These are phyloP conservation scores for Alloscopus bannaensis DNA, from an alignment of 2,888 invertebrate species.

Conservation along the genomic window DNA sequence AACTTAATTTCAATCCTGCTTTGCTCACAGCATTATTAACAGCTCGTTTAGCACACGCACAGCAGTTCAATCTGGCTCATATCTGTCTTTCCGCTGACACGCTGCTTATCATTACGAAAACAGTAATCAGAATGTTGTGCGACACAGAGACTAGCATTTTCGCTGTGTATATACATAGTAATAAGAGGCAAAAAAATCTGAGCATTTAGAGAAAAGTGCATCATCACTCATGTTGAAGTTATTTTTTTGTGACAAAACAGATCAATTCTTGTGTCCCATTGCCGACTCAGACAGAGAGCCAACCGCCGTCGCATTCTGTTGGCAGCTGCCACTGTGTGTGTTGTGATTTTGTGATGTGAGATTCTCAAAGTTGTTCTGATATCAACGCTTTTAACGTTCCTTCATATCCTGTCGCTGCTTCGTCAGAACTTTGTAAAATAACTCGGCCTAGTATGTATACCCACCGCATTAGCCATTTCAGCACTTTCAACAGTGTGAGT, in stretches of 20 bases:
- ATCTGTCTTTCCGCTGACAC: background rate
- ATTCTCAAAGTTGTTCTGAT: too few species aligned
- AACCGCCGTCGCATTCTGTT: background rate
- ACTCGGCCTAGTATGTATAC: too few species aligned
- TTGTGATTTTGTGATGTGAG: too few species aligned
- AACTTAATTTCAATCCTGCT: too few species aligned
- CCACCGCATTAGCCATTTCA: too few species aligned
- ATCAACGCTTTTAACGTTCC: too few species aligned
- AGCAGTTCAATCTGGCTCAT: background rate
- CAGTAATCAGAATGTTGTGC: background rate
- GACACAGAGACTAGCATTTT: too few species aligned
- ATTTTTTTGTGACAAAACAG: constrained; percentile 34
- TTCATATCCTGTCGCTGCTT: too few species aligned
- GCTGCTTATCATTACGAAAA: constrained; percentile 11
- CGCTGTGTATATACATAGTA: too few species aligned
- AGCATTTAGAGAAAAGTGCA: background rate
- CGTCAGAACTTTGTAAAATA: too few species aligned
- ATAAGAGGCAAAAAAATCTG: background rate
- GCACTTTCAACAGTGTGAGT: too few species aligned
- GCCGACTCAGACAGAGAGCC: constrained; percentile 1
- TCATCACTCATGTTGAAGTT: background rate
- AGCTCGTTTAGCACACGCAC: background rate
- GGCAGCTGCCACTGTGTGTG: background rate
- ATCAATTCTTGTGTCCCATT: constrained; percentile 29
- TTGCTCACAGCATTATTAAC: too few species aligned